Evolutionary conservation across 2,888 invertebrate species (phyloP).

Genomic region (Leptinotarsa tumamoca): DNA sequence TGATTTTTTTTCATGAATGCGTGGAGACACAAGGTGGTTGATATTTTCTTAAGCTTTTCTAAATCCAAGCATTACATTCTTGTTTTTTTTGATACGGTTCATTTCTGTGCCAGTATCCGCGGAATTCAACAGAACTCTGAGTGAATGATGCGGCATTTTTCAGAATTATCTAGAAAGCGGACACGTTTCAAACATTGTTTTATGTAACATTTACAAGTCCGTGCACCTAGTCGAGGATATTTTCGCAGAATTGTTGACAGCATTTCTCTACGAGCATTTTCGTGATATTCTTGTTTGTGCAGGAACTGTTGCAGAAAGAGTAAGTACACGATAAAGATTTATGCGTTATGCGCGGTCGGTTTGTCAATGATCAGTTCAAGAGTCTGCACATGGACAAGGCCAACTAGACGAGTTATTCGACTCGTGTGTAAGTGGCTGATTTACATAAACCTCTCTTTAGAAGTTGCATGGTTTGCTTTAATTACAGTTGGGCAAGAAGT

Average conservation of each 20-base stretch:
- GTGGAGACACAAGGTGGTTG: too few species aligned
- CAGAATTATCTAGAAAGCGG: too few species aligned
- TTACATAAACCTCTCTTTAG: conserved; percentile 52
- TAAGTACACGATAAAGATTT: conserved; percentile 27
- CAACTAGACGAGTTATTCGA: conserved; percentile 57
- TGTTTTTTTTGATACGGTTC: too few species aligned
- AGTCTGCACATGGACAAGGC: conserved; percentile 57
- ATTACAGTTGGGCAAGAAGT: conserved; percentile 19
- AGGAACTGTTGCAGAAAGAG: conserved; percentile 13
- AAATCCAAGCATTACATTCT: too few species aligned
- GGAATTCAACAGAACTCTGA: too few species aligned
- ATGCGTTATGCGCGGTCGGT: conserved; percentile 46
- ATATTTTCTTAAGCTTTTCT: too few species aligned
- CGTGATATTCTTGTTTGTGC: conserved; percentile 16
- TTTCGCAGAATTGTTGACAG: conserved; percentile 5
- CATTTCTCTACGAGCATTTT: conserved; percentile 1
- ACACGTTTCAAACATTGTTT: too few species aligned
- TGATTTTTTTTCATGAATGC: too few species aligned
- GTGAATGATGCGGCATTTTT: too few species aligned
- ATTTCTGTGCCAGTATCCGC: too few species aligned
- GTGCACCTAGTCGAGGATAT: not conserved
- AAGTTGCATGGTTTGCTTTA: conserved; percentile 15
- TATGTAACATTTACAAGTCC: too few species aligned
- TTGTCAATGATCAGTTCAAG: conserved; percentile 52
- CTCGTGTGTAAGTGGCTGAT: conserved; percentile 53